Percentiles rank a stretch among this genome's conserved stretches.
phyloP scores from a whole-genome alignment of 2,797 vertebrate genomes.

The Coregonus suidteri region DNA sequence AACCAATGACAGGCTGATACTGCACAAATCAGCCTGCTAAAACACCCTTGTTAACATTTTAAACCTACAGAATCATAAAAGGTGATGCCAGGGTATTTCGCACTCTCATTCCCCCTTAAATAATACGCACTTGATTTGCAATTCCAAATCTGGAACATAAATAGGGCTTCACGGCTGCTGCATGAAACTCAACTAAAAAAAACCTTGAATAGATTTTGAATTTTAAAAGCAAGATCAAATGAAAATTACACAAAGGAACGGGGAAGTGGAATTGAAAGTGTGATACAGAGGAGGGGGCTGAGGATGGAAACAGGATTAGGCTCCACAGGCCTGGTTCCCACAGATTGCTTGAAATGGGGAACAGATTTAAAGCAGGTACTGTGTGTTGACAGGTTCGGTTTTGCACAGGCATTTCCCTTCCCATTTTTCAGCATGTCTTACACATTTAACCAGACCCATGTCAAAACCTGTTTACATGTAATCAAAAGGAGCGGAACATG shows the following conservation, averaged over 20 bases:
- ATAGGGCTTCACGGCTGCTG: constrained; percentile 74
- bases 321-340: constrained; percentile 83
- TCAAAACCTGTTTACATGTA: constrained; percentile 84
- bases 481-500: constrained; percentile 79
- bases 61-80: constrained; percentile 75
- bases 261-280: constrained; percentile 85
- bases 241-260: constrained; percentile 82
- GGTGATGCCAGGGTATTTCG: constrained; percentile 69
- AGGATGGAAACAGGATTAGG: constrained; percentile 85
- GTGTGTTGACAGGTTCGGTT: constrained; percentile 81
- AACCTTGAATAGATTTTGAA: constrained; percentile 83
- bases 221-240: constrained; percentile 86
- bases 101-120: constrained; percentile 66
- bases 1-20: constrained; percentile 43
- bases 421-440: constrained; percentile 71
- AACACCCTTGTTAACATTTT: constrained; percentile 80
- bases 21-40: constrained; percentile 72
- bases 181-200: constrained; percentile 75
- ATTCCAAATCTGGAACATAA: constrained; percentile 77
- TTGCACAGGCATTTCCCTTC: constrained; percentile 40
- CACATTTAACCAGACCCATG: constrained; percentile 78
- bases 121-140: constrained; percentile 75
- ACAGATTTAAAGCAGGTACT: constrained; percentile 83
- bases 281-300: constrained; percentile 80
- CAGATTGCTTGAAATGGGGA: constrained; percentile 82